Evolutionary conservation across 2,888 invertebrate genomes (phyloP), one percentile per base, ranked within the genome.

Genomic region (Cylindroiulus punctatus): DNA sequence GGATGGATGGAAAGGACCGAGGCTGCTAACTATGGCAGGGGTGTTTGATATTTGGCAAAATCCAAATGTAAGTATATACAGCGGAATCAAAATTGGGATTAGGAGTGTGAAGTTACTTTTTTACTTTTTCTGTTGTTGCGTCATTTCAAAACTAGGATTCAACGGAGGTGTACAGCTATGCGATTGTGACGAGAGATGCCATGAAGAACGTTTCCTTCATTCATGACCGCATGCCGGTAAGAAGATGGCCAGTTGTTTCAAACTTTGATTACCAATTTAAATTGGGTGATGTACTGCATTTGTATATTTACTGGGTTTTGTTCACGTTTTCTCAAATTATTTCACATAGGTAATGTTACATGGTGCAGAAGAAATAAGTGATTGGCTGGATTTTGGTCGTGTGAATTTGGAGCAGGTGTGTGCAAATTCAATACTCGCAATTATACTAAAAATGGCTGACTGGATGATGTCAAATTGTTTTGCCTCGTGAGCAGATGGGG

Each of bases 1-100:
- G 0, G 90, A 91, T 86, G 93, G 93, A n/a, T 94, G 94, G 93
- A 91, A 90, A 88, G 94, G 94, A 82, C 91, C 94, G 0, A 92
- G 92, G 84, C 91, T 96, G 3, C 90, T 96, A 76, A 93, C 94
- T 88, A 93, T 96, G 92, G 96, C 96, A 85, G 96, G 95, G 0
- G 90, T 96, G 0, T 96, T 94, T 90, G 93, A 94, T 90, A 91
- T 92, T 0, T 95, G 95, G 94, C 92, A 93, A 88, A 90, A 91
- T 83, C 88, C 90, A 42, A 89, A 90, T 88, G 92, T 91, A 89
- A 88, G 89, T 26, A 2, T 65, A 65, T 22, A 30, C 44, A 32
- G n/a, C n/a, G n/a, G n/a, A n/a, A n/a, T n/a, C n/a, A n/a, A n/a
- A n/a, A n/a, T n/a, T n/a, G n/a, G n/a, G n/a, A n/a, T n/a, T n/a